These are phyloP conservation scores for Aphis craccivora DNA, from an alignment of 1,140 invertebrate species.

Conservation along the genomic window DNA sequence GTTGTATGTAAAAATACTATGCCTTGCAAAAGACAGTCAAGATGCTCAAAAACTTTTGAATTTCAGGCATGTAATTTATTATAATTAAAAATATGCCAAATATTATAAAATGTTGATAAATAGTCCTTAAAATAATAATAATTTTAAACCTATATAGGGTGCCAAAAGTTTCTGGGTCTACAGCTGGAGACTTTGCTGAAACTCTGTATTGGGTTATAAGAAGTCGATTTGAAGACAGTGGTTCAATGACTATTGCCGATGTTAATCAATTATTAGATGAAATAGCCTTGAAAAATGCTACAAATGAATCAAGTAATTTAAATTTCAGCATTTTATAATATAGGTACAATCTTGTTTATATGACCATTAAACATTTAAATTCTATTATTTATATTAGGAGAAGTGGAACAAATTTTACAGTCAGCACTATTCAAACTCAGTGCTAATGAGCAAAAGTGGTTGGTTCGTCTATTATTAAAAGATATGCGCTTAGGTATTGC, in stretches of 20 bases:
- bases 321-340: conserved; percentile 10
- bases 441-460: conserved; percentile 85
- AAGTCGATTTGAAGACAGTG: conserved; percentile 68
- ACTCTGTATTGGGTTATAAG: conserved; percentile 75
- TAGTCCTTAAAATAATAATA: background rate
- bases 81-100: background rate
- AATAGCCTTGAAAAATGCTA: conserved; percentile 70
- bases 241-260: conserved; percentile 69
- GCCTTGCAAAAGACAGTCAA: conserved; percentile 70
- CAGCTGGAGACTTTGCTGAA: conserved; percentile 76
- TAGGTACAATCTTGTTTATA: background rate
- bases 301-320: conserved; percentile 66
- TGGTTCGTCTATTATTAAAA: conserved; percentile 87
- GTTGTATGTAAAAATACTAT: conserved; percentile 74
- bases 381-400: conserved; percentile 61
- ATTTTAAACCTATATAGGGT: background rate
- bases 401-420: conserved; percentile 67
- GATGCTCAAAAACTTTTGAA: conserved; percentile 74
- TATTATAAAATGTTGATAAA: background rate
- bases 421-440: conserved; percentile 70
- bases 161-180: conserved; percentile 37
- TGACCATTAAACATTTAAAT: background rate
- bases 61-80: conserved; percentile 64
- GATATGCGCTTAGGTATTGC: conserved; percentile 78
- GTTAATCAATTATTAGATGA: conserved; percentile 76